phyloP scores from a whole-genome alignment of 2,888 invertebrate species.

The Alcis repandata region DNA sequence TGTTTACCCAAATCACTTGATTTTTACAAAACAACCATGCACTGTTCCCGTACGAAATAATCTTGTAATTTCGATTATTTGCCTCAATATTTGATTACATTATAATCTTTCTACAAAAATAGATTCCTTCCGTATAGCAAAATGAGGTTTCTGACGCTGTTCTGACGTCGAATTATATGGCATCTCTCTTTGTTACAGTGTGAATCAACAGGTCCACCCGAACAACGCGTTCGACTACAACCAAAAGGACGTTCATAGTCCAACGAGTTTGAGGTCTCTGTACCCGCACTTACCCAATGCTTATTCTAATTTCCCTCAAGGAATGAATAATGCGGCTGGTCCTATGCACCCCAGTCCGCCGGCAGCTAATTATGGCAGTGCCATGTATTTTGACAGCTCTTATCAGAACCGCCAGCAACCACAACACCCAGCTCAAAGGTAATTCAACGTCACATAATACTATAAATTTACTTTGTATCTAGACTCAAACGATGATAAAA shows the following conservation, averaged over 20 bases:
- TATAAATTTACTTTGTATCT: too few relatives aligned
- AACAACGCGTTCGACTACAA: conserved; percentile 49
- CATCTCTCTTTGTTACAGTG: conserved; percentile 43
- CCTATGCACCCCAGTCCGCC: background rate
- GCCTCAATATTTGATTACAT: too few relatives aligned
- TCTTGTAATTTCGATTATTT: too few relatives aligned
- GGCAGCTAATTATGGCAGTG: background rate
- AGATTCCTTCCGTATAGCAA: too few relatives aligned
- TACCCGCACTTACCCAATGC: conserved; percentile 46
- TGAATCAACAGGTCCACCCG: conserved; percentile 51
- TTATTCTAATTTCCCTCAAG: conserved; percentile 14
- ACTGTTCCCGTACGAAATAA: too few relatives aligned
- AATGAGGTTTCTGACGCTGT: too few relatives aligned
- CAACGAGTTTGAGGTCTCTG: conserved; percentile 4
- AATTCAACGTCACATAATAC: background rate
- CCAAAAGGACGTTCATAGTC: conserved; percentile 38
- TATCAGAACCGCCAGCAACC: background rate
- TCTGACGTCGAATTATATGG: too few relatives aligned
- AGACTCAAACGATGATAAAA: too few relatives aligned
- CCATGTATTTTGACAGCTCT: background rate
- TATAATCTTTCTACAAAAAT: too few relatives aligned
- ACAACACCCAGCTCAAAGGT: conserved; percentile 2
- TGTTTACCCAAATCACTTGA: too few relatives aligned
- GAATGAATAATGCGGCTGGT: background rate
- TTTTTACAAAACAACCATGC: too few relatives aligned